Evolutionary conservation across 2,113 vertebrate genomes (phyloP).

Genomic region (Pseudopipra pipra): DNA sequence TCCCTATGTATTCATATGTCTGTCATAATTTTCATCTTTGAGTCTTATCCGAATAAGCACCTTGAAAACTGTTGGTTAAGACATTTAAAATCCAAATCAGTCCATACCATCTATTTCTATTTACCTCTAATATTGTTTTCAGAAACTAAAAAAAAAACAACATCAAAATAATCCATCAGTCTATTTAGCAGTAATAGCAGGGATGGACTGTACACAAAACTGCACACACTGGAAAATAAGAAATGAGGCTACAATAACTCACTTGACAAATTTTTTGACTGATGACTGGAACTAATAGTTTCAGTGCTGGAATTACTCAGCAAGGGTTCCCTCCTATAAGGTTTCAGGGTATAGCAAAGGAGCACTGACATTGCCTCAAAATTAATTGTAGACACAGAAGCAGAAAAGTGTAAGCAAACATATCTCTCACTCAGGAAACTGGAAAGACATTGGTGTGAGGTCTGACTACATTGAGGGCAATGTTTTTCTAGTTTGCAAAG

Average conservation of each 20-base stretch:
- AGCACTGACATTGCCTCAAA: background rate
- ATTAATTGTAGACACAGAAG: background rate
- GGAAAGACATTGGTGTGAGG: background rate
- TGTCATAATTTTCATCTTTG: background rate
- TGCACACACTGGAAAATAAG: background rate
- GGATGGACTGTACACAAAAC: background rate
- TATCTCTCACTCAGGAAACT: background rate
- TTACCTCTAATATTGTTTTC: background rate
- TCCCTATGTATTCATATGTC: background rate
- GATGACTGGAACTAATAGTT: background rate
- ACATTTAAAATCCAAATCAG: background rate
- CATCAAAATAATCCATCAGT: background rate
- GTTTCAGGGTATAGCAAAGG: slow-evolving; percentile 5
- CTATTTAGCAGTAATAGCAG: background rate
- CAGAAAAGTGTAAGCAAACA: background rate
- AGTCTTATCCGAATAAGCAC: background rate
- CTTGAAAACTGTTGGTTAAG: background rate
- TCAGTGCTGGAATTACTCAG: background rate
- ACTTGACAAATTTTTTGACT: slow-evolving; percentile 1
- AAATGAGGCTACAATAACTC: slow-evolving; percentile 6
- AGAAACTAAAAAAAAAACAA: background rate
- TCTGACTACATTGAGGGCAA: background rate
- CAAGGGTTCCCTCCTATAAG: background rate
- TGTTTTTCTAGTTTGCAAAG: background rate
- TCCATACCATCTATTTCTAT: background rate